Conservation (phyloP, 1,140 invertebrate species). For the Drosophila tani region DNA sequence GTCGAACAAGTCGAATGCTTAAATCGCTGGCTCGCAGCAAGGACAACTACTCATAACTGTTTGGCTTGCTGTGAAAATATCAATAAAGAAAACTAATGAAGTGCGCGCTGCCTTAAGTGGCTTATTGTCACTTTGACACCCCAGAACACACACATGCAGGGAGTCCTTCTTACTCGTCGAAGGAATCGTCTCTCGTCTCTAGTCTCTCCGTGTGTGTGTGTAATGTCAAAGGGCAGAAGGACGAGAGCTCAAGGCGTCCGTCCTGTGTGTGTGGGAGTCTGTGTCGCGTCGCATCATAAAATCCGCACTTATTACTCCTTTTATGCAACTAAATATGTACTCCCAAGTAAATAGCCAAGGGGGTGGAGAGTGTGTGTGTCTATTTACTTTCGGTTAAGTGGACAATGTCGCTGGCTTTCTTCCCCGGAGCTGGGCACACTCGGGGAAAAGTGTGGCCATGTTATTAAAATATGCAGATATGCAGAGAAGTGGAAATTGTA, state of each 20-base stretch:
- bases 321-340: slow-evolving; percentile 67
- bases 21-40: slow-evolving; percentile 19
- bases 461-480: fast-evolving
- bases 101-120: slow-evolving; percentile 82
- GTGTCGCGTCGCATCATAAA: slow-evolving; percentile 70
- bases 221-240: slow-evolving; percentile 72
- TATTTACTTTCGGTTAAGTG: slow-evolving; percentile 74
- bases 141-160: slow-evolving; percentile 29
- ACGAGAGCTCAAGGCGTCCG: slow-evolving; percentile 30
- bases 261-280: slow-evolving; percentile 15
- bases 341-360: slow-evolving; percentile 64
- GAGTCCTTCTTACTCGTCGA: slow-evolving; percentile 15
- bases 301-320: slow-evolving; percentile 79
- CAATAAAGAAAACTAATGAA: slow-evolving; percentile 83
- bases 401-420: slow-evolving; percentile 42
- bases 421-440: slow-evolving; percentile 1
- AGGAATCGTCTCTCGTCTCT: neutral
- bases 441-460: neutral
- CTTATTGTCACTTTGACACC: slow-evolving; percentile 76
- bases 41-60: slow-evolving; percentile 73
- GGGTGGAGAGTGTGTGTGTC: slow-evolving; percentile 41
- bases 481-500: neutral
- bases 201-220: slow-evolving; percentile 15
- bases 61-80: slow-evolving; percentile 79
- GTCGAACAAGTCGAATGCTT: slow-evolving; percentile 45